Evolutionary conservation across 2,888 invertebrate genomes (phyloP).

Genomic region (Drosophila borealis): DNA sequence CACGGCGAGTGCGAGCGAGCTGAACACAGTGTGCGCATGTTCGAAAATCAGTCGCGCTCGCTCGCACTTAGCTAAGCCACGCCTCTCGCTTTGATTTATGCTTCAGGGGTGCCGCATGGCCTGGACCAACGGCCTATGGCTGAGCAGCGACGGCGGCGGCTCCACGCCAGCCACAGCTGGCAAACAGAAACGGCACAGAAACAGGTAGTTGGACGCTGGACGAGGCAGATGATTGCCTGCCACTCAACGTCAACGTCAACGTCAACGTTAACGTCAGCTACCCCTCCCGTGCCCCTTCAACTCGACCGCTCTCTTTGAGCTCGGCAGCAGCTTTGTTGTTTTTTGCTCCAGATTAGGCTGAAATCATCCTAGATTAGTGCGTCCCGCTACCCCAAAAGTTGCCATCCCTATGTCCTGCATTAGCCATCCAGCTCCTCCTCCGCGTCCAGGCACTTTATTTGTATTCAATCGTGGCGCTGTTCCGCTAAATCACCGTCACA

Average conservation of each 20-base stretch:
- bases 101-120: slow-evolving; percentile 70
- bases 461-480: slow-evolving; percentile 83
- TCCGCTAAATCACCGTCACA: slow-evolving; percentile 83
- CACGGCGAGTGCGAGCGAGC: slow-evolving; percentile 50
- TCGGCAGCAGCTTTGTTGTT: slow-evolving; percentile 32
- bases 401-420: slow-evolving; percentile 15
- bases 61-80: slow-evolving; percentile 64
- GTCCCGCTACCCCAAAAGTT: slow-evolving; percentile 42
- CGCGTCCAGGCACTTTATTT: slow-evolving; percentile 73
- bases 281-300: slow-evolving; percentile 11
- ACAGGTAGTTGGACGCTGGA: slow-evolving; percentile 79
- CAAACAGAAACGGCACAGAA: slow-evolving; percentile 67
- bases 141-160: slow-evolving; percentile 45
- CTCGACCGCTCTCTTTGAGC: slow-evolving; percentile 8
- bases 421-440: slow-evolving; percentile 17
- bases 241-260: slow-evolving; percentile 59
- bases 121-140: slow-evolving; percentile 72
- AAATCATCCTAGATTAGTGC: slow-evolving; percentile 81
- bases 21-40: slow-evolving; percentile 47
- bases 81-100: slow-evolving; percentile 79
- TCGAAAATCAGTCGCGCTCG: slow-evolving; percentile 51
- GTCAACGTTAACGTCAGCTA: slow-evolving; percentile 31
- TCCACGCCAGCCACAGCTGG: slow-evolving; percentile 48
- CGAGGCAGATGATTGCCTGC: slow-evolving; percentile 68
- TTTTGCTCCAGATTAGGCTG: slow-evolving; percentile 80